These are phyloP conservation scores for Serripes groenlandicus DNA, from an alignment of 2,888 invertebrate species.

Conservation along the genomic window DNA sequence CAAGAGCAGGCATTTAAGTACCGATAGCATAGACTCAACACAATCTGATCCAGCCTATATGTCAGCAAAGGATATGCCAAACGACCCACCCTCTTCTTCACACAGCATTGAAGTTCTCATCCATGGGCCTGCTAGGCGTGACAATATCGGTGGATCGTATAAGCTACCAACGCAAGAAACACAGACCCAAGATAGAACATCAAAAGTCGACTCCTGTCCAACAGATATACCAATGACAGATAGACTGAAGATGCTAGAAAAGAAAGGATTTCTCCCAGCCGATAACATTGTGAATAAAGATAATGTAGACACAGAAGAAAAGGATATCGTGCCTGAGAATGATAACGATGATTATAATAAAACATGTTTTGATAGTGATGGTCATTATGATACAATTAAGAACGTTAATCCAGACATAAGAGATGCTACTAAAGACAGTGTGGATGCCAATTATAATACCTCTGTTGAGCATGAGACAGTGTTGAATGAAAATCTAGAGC, in stretches of 20 bases:
- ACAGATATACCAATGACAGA: slow-evolving; percentile 57
- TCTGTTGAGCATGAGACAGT: not conserved
- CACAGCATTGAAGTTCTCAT: slow-evolving; percentile 82
- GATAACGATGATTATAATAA: not conserved
- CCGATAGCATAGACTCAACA: slow-evolving; percentile 78
- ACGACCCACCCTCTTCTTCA: slow-evolving; percentile 71
- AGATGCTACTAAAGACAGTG: not conserved
- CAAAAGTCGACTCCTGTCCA: slow-evolving; percentile 55
- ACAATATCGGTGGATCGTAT: slow-evolving; percentile 52
- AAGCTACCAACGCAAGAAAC: slow-evolving; percentile 42
- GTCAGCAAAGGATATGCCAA: slow-evolving; percentile 69
- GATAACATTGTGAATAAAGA: not conserved
- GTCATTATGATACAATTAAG: slow-evolving; percentile 32
- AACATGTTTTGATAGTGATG: slow-evolving; percentile 12
- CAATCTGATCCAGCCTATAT: slow-evolving; percentile 79
- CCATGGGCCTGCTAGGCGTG: slow-evolving; percentile 56
- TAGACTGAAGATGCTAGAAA: slow-evolving; percentile 46
- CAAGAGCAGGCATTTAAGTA: slow-evolving; percentile 73
- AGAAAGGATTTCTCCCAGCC: slow-evolving; percentile 56
- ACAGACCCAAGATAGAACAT: slow-evolving; percentile 19
- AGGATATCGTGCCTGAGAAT: not conserved
- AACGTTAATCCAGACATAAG: not conserved
- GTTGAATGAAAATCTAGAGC: no score
- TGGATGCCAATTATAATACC: not conserved
- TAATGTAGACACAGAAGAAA: not conserved